Conservation (phyloP, 1,140 invertebrate genomes). For the Drosophila rufa region DNA sequence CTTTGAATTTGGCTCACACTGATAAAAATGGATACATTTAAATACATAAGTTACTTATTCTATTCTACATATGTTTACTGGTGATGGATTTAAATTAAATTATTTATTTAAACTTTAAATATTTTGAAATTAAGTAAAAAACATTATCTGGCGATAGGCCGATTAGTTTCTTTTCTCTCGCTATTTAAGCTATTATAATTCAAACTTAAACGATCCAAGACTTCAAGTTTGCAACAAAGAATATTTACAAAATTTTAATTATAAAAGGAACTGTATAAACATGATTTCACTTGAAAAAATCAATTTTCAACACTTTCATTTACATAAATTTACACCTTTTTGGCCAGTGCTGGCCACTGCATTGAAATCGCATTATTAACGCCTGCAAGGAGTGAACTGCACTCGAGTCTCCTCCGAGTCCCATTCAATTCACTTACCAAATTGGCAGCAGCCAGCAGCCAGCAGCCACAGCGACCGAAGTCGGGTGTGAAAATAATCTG, state of each 20-base stretch:
- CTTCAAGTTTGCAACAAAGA: too few relatives aligned
- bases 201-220: too few relatives aligned
- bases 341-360: slow-evolving; percentile 44
- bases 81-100: neutral
- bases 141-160: too few relatives aligned
- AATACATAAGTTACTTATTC: too few relatives aligned
- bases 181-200: too few relatives aligned
- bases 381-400: slow-evolving; percentile 51
- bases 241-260: neutral
- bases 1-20: slow-evolving; percentile 58
- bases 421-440: slow-evolving; percentile 60
- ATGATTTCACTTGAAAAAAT: too few relatives aligned
- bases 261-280: neutral
- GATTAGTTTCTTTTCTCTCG: too few relatives aligned
- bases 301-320: too few relatives aligned
- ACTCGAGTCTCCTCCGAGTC: slow-evolving; percentile 14
- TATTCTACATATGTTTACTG: neutral
- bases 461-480: slow-evolving; percentile 12
- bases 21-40: neutral
- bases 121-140: too few relatives aligned
- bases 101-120: neutral
- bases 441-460: slow-evolving; percentile 57
- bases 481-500: slow-evolving; percentile 82
- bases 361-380: slow-evolving; percentile 84
- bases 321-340: neutral